phyloP scores from a whole-genome alignment of 2,113 vertebrate species.

The Dasyornis broadbenti region DNA sequence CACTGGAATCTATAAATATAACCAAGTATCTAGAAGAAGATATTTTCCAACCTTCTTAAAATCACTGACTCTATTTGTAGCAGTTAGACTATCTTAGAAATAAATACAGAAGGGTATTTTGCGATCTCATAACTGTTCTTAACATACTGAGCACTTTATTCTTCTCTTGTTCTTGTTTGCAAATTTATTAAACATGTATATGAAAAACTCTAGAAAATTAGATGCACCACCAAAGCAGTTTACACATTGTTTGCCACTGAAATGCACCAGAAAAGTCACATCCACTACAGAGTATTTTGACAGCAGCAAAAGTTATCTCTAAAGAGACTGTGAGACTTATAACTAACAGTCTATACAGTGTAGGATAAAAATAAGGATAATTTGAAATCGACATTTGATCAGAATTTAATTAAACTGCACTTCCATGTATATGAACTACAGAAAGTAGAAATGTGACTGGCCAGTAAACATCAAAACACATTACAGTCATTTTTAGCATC shows the following conservation, averaged over 20 bases:
- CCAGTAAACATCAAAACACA: not conserved
- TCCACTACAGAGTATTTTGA: not conserved
- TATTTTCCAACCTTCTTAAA: not conserved
- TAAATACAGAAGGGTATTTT: not conserved
- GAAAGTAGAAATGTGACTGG: not conserved
- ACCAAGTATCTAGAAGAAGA: not conserved
- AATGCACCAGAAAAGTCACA: not conserved
- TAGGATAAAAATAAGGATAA: not conserved
- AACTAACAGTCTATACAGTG: not conserved
- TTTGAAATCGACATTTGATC: not conserved
- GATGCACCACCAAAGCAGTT: not conserved
- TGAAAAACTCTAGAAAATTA: not conserved
- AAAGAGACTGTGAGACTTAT: not conserved
- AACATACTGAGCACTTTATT: not conserved
- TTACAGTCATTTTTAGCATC: not conserved
- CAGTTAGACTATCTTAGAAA: not conserved
- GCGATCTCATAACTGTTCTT: not conserved
- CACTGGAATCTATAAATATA: not conserved
- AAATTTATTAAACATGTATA: not conserved
- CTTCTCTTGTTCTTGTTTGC: not conserved
- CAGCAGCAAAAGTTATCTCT: not conserved
- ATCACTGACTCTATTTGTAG: not conserved
- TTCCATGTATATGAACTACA: not conserved
- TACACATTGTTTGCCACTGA: not conserved
- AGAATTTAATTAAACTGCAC: not conserved